Evolutionary conservation across 2,797 vertebrate species (phyloP).

Genomic region (Aulostomus chinensis): DNA sequence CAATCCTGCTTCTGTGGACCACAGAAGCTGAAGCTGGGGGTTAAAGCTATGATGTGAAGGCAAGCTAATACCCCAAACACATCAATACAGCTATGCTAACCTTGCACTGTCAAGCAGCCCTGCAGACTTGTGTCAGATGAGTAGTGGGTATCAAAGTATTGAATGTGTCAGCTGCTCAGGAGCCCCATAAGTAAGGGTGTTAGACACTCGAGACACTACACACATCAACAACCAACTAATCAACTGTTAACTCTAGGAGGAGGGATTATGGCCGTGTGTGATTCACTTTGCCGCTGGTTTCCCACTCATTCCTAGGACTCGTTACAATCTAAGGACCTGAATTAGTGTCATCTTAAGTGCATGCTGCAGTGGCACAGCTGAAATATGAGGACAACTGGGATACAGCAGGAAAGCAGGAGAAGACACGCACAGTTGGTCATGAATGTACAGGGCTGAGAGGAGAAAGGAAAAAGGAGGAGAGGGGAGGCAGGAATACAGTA

Average conservation of each 20-base stretch:
- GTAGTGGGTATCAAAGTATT: slow-evolving; percentile 10
- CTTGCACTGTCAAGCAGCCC: neutral
- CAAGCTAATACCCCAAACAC: neutral
- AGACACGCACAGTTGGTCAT: slow-evolving; percentile 35
- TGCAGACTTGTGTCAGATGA: slow-evolving; percentile 1
- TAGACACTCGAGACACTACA: slow-evolving; percentile 4
- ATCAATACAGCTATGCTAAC: no score
- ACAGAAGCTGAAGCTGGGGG: slow-evolving; percentile 11
- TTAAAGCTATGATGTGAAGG: slow-evolving; percentile 16
- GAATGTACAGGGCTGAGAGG: slow-evolving; percentile 22
- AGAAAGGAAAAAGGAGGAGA: slow-evolving; percentile 29
- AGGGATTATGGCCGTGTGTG: neutral
- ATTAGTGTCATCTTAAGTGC: slow-evolving; percentile 51
- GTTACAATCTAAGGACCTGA: slow-evolving; percentile 14
- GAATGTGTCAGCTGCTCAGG: slow-evolving; percentile 7
- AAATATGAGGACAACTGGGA: slow-evolving; percentile 22
- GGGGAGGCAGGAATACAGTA: no score
- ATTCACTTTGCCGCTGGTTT: neutral
- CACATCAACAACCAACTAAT: slow-evolving; percentile 5
- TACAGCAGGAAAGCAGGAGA: slow-evolving; percentile 25
- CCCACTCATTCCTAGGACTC: slow-evolving; percentile 28
- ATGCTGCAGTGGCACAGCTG: slow-evolving; percentile 53
- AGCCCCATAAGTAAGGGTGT: no score
- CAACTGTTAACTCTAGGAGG: neutral
- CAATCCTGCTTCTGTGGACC: slow-evolving; percentile 47